Conservation (phyloP, 1,140 invertebrate species). For the Coenobita brevimanus region DNA sequence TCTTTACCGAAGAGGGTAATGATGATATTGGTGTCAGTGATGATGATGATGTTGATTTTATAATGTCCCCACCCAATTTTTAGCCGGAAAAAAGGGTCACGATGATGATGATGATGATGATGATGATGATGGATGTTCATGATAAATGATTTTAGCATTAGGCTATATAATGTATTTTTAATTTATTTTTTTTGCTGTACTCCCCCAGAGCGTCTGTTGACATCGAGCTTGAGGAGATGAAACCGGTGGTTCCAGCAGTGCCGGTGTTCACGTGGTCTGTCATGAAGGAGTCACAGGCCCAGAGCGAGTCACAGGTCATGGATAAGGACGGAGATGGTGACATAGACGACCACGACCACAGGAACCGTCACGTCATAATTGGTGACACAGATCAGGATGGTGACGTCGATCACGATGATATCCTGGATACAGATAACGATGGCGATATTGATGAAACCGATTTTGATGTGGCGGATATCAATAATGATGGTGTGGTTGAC, state of each 20-base stretch:
- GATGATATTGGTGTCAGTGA: too few species aligned
- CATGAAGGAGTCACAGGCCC: slow-evolving; percentile 11
- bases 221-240: slow-evolving; percentile 1
- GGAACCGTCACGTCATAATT: slow-evolving; percentile 35
- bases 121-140: too few species aligned
- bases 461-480: slow-evolving; percentile 57
- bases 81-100: too few species aligned
- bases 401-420: slow-evolving; percentile 58
- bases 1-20: too few species aligned
- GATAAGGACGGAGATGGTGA: slow-evolving; percentile 65
- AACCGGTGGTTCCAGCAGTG: slow-evolving; percentile 39
- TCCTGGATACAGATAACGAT: slow-evolving; percentile 63
- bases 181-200: background rate
- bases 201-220: slow-evolving; percentile 49
- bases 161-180: background rate
- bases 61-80: too few species aligned
- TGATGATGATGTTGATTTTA: too few species aligned
- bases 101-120: too few species aligned
- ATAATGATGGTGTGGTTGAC: slow-evolving; percentile 63
- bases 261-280: slow-evolving; percentile 56
- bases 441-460: slow-evolving; percentile 67
- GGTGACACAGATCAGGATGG: slow-evolving; percentile 63
- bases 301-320: slow-evolving; percentile 12
- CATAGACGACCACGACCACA: slow-evolving; percentile 25
- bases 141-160: too few species aligned